Conservation (phyloP, 2,797 vertebrate genomes). For the Cetoscarus ocellatus region DNA sequence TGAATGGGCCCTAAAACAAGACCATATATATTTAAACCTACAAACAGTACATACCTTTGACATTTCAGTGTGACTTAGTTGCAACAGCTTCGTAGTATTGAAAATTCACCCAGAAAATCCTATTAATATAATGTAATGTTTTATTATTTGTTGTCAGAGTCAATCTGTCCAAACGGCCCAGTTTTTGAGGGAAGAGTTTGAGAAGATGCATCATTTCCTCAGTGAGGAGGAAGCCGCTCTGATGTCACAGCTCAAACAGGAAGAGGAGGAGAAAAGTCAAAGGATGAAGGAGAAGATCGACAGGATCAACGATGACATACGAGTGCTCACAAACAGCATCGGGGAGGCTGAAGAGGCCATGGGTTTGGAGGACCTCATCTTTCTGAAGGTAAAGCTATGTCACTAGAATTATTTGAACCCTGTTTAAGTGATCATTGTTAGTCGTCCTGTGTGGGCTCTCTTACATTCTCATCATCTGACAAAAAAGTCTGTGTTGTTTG, state of each 20-base stretch:
- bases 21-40: too few relatives aligned
- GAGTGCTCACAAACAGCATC: constrained; percentile 50
- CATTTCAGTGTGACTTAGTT: neutral
- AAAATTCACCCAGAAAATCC: too few relatives aligned
- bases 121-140: neutral
- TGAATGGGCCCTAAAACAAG: too few relatives aligned
- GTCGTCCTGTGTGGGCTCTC: too few relatives aligned
- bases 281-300: constrained; percentile 64
- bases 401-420: too few relatives aligned
- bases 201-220: constrained; percentile 75
- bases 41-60: too few relatives aligned
- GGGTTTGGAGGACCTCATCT: constrained; percentile 45
- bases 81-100: neutral
- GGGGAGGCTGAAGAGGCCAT: constrained; percentile 60
- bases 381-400: constrained; percentile 57
- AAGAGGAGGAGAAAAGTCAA: constrained; percentile 72
- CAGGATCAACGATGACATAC: constrained; percentile 54
- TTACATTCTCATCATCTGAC: too few relatives aligned
- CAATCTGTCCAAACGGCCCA: constrained; percentile 60
- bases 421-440: too few relatives aligned
- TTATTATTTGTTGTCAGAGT: constrained; percentile 38
- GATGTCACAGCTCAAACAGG: constrained; percentile 65
- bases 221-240: constrained; percentile 65
- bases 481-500: too few relatives aligned
- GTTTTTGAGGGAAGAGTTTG: constrained; percentile 70